phyloP scores from a whole-genome alignment of 92 coral and sea anemone genomes.

The Palythoa grandis region DNA sequence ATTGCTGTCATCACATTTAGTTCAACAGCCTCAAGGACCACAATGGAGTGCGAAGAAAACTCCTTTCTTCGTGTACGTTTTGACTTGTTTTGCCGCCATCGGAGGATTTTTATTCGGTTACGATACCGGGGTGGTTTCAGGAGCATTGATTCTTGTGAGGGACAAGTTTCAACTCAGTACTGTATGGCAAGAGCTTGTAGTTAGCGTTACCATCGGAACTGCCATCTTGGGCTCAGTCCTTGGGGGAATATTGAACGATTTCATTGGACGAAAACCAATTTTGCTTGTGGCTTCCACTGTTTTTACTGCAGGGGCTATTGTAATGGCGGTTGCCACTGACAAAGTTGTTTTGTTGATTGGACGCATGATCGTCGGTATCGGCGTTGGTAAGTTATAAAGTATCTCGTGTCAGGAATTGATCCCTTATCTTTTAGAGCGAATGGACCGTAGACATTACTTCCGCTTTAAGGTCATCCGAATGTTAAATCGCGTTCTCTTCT shows the following conservation, averaged over 20 bases:
- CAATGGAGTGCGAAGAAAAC: constrained; percentile 16
- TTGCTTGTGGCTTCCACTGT: constrained; percentile 71
- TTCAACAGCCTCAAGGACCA: constrained; percentile 10
- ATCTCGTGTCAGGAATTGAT: too few relatives aligned
- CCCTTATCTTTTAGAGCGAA: too few relatives aligned
- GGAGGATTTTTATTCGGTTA: constrained; percentile 98
- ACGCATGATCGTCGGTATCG: constrained; percentile 85
- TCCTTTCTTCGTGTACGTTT: constrained; percentile 61
- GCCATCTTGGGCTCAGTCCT: constrained; percentile 82
- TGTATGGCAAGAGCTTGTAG: constrained; percentile 90
- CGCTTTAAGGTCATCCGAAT: too few relatives aligned
- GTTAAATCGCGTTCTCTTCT: too few relatives aligned
- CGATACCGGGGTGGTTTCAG: constrained; percentile 96
- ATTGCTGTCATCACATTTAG: neutral
- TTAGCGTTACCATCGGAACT: constrained; percentile 81
- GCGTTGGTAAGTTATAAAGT: constrained; percentile 71
- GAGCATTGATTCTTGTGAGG: constrained; percentile 81
- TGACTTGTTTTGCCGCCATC: constrained; percentile 84
- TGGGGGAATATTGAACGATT: constrained; percentile 80
- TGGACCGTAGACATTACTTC: too few relatives aligned
- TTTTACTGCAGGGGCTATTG: constrained; percentile 82
- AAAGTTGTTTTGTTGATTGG: constrained; percentile 76
- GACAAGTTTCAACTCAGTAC: constrained; percentile 69
- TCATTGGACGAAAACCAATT: constrained; percentile 78
- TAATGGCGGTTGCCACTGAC: constrained; percentile 78